A percentile compares a stretch with the other conserved stretches of the same genome.
Evolutionary conservation across 2,113 vertebrate species (phyloP).

Genomic region (Phocoena sinus): DNA sequence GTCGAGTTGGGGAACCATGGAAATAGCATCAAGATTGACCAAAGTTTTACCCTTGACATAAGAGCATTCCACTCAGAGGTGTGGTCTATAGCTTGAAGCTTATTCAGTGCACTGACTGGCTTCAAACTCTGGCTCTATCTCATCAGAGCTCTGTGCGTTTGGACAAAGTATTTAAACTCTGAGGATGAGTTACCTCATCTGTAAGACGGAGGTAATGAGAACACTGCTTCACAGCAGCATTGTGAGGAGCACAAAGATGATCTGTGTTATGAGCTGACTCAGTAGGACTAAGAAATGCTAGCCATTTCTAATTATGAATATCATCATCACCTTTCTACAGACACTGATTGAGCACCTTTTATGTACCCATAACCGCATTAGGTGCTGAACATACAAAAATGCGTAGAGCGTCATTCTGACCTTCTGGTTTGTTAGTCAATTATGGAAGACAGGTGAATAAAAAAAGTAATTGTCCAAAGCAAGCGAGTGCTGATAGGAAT

Average conservation of each 20-base stretch:
- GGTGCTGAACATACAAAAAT: background rate
- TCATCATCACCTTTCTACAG: background rate
- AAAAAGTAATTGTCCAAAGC: background rate
- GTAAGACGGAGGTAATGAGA: background rate
- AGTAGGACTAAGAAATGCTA: background rate
- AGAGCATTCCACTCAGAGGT: slow-evolving; percentile 66
- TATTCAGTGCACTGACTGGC: slow-evolving; percentile 15
- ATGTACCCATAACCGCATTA: background rate
- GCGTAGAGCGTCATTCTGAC: background rate
- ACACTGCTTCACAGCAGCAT: background rate
- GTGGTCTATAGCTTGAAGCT: slow-evolving; percentile 57
- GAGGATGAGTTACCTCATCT: slow-evolving; percentile 21
- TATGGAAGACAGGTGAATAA: background rate
- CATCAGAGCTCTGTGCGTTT: background rate
- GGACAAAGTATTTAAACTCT: slow-evolving; percentile 17
- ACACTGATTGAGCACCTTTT: background rate
- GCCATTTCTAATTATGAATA: background rate
- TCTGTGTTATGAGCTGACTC: background rate
- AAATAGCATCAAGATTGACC: slow-evolving; percentile 69
- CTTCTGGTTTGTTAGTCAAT: background rate
- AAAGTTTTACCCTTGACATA: slow-evolving; percentile 63
- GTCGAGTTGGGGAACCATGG: slow-evolving; percentile 72
- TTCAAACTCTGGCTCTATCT: background rate
- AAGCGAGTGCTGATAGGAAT: background rate
- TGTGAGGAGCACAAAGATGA: background rate